Percentiles rank a stretch among this genome's conserved stretches.
Conservation (phyloP, 2,113 vertebrate species). For the Rhabdomys dilectus region DNA sequence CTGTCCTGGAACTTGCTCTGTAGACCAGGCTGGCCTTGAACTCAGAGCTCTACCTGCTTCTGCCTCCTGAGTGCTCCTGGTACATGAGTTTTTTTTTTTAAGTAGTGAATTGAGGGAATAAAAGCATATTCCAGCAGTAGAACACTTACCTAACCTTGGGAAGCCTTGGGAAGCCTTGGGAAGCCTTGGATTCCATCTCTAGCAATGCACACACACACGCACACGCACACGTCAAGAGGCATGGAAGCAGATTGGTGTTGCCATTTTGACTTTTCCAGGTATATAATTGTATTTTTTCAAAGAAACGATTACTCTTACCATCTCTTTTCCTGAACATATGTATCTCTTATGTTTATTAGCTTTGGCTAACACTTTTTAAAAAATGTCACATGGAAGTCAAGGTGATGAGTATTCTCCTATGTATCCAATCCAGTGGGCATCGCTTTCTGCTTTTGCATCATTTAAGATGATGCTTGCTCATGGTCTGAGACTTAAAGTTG, state of each 20-base stretch:
- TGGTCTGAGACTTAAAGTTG: constrained; percentile 7
- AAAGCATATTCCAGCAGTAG: neutral
- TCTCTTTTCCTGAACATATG: neutral
- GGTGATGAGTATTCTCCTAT: neutral
- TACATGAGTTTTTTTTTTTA: neutral
- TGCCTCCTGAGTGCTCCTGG: neutral
- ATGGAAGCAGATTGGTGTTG: neutral
- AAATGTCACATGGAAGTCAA: neutral
- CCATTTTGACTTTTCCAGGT: constrained; percentile 15
- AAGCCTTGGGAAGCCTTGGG: neutral
- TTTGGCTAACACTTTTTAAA: constrained; percentile 36
- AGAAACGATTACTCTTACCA: constrained; percentile 11
- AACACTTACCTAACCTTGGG: neutral
- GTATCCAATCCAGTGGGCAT: neutral
- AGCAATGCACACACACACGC: neutral
- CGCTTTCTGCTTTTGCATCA: neutral
- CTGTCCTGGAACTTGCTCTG: neutral
- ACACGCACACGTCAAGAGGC: neutral
- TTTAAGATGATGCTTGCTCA: neutral
- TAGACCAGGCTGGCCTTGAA: neutral
- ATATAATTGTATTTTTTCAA: neutral
- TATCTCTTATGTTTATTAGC: neutral
- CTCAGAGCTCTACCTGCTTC: neutral
- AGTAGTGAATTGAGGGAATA: neutral
- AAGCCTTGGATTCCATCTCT: neutral